Conservation (phyloP, 2,888 invertebrate genomes). For the Endomychus coccineus region DNA sequence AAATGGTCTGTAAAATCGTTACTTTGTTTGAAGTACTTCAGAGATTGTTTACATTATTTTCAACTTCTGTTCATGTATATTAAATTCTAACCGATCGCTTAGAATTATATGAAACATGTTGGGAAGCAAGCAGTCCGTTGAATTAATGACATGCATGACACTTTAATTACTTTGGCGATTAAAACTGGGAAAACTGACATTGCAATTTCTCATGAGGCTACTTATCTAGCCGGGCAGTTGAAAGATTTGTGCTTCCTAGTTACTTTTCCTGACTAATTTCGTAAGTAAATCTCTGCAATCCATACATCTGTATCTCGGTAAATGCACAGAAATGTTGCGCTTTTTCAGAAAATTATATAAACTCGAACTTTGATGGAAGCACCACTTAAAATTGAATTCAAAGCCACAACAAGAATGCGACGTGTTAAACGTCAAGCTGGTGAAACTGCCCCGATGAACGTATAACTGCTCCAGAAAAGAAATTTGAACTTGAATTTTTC, state of each 20-base stretch:
- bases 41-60: conserved; percentile 25
- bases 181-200: no score
- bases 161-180: no score
- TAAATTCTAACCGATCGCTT: conserved; percentile 29
- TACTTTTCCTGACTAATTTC: conserved; percentile 29
- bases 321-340: no score
- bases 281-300: conserved; percentile 24
- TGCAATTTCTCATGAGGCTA: conserved; percentile 23
- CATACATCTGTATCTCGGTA: conserved; percentile 19
- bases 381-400: conserved; percentile 27
- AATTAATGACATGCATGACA: no score
- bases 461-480: conserved; percentile 18
- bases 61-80: conserved; percentile 26
- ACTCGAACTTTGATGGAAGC: no score
- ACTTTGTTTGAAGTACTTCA: conserved; percentile 32
- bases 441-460: conserved; percentile 29
- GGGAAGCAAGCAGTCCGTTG: conserved; percentile 28
- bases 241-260: conserved; percentile 22
- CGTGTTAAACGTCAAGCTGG: conserved; percentile 28
- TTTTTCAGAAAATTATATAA: no score
- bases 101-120: conserved; percentile 25
- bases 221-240: conserved; percentile 23
- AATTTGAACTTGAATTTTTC: conserved; percentile 14
- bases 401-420: conserved; percentile 24
- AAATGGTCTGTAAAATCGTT: conserved; percentile 29